Percentiles rank a stretch among this genome's conserved stretches.
Evolutionary conservation across 2,113 vertebrate species (phyloP).

Genomic region (Coryphaenoides rupestris): DNA sequence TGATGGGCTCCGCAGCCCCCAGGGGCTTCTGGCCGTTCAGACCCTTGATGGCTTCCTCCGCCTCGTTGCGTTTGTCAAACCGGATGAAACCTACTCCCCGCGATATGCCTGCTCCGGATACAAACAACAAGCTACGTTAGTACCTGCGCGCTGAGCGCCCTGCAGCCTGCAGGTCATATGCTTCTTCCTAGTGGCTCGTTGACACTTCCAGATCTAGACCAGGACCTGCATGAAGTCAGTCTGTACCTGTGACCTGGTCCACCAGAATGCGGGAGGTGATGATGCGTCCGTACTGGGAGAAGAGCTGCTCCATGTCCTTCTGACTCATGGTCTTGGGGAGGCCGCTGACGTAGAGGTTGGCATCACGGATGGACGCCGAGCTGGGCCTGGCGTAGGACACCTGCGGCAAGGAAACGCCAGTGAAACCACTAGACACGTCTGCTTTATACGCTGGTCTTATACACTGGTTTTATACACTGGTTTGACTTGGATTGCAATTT

Average conservation of each 20-base stretch:
- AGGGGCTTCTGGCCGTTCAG: slow-evolving; percentile 93
- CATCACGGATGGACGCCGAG: slow-evolving; percentile 91
- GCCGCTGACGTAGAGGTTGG: slow-evolving; percentile 93
- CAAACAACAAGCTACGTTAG: slow-evolving; percentile 46
- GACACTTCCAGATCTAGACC: not conserved
- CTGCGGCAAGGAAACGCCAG: slow-evolving; percentile 55
- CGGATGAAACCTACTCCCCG: slow-evolving; percentile 95
- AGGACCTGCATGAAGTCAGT: slow-evolving; percentile 35
- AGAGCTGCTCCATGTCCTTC: slow-evolving; percentile 95
- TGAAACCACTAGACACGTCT: no score
- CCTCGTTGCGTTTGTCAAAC: slow-evolving; percentile 94
- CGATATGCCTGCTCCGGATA: slow-evolving; percentile 81
- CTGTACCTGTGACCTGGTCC: slow-evolving; percentile 93
- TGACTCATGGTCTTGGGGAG: slow-evolving; percentile 95
- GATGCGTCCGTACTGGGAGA: slow-evolving; percentile 94
- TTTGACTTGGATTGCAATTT: no score
- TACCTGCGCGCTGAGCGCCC: slow-evolving; percentile 38
- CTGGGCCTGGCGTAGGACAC: slow-evolving; percentile 93
- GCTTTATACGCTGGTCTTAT: no score
- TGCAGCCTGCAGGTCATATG: no score
- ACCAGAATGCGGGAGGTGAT: slow-evolving; percentile 95
- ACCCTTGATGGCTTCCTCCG: slow-evolving; percentile 94
- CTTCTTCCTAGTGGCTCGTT: not conserved
- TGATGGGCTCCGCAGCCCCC: slow-evolving; percentile 90
- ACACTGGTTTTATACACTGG: no score